phyloP scores from a whole-genome alignment of 2,888 invertebrate species.

The Formica aserva region DNA sequence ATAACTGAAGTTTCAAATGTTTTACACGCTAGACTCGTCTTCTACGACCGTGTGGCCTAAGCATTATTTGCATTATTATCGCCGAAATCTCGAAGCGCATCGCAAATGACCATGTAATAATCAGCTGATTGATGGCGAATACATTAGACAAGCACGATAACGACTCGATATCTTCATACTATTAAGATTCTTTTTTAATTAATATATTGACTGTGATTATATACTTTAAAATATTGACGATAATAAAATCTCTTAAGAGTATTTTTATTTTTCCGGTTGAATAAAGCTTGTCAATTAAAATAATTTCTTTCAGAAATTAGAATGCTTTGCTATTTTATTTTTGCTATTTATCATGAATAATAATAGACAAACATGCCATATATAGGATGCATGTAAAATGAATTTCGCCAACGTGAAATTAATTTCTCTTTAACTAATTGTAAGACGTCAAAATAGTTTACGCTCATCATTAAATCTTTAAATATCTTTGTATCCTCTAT shows the following conservation, averaged over 20 bases:
- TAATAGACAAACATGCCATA: not conserved
- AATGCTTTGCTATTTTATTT: not conserved
- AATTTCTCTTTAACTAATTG: not conserved
- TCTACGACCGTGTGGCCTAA: slow-evolving; percentile 31
- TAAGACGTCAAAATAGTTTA: not conserved
- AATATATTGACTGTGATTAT: not conserved
- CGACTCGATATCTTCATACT: not conserved
- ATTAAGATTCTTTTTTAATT: slow-evolving; percentile 5
- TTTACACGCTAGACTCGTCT: slow-evolving; percentile 26
- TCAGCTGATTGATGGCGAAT: not conserved
- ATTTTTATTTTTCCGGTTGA: not conserved
- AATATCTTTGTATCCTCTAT: not conserved
- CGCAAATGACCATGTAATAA: not conserved
- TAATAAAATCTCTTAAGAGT: slow-evolving; percentile 15
- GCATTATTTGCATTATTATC: slow-evolving; percentile 35
- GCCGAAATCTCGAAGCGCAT: slow-evolving; percentile 16
- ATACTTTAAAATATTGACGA: slow-evolving; percentile 9
- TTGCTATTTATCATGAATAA: not conserved
- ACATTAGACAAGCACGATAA: not conserved
- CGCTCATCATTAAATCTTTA: not conserved
- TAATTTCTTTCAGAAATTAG: slow-evolving; percentile 1
- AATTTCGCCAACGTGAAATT: not conserved
- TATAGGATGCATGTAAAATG: not conserved
- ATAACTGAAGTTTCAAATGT: slow-evolving; percentile 19
- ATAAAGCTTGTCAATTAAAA: slow-evolving; percentile 23